phyloP scores from a whole-genome alignment of 2,888 invertebrate genomes.

The Seladonia tumulorum region DNA sequence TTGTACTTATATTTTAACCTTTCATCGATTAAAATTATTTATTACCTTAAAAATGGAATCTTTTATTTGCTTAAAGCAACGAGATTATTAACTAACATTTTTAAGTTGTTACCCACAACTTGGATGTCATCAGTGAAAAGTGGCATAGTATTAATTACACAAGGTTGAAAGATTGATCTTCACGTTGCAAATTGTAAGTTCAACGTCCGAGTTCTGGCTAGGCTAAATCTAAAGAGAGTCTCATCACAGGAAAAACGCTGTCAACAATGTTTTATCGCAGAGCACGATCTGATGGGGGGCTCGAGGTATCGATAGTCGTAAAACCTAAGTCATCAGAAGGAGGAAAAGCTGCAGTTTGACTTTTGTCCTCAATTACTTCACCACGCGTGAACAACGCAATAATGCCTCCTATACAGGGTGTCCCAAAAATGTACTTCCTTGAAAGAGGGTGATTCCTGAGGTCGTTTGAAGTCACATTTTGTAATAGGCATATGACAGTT shows the following conservation, averaged over 20 bases:
- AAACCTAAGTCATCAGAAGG: slow-evolving; percentile 70
- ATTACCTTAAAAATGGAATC: too few relatives aligned
- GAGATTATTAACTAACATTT: too few relatives aligned
- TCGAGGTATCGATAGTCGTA: slow-evolving; percentile 62
- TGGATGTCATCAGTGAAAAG: too few relatives aligned
- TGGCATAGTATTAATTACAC: too few relatives aligned
- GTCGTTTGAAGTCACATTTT: too few relatives aligned
- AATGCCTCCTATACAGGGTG: slow-evolving; percentile 26
- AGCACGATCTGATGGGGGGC: slow-evolving; percentile 26
- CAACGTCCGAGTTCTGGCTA: not conserved
- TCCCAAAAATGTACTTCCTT: too few relatives aligned
- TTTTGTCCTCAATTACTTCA: slow-evolving; percentile 63
- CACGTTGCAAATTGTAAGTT: not conserved
- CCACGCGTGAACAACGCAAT: slow-evolving; percentile 51
- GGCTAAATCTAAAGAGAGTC: slow-evolving; percentile 9
- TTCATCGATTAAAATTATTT: too few relatives aligned
- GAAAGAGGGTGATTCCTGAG: too few relatives aligned
- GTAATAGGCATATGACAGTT: too few relatives aligned
- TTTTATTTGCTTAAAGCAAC: too few relatives aligned
- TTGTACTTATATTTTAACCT: too few relatives aligned
- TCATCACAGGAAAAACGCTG: slow-evolving; percentile 45
- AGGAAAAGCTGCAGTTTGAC: slow-evolving; percentile 57
- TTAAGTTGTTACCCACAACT: too few relatives aligned
- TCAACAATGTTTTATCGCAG: slow-evolving; percentile 63
- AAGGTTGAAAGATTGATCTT: not conserved